These are phyloP conservation scores for Ennomos fuscantarius DNA, from an alignment of 2,888 invertebrate species.

Conservation along the genomic window DNA sequence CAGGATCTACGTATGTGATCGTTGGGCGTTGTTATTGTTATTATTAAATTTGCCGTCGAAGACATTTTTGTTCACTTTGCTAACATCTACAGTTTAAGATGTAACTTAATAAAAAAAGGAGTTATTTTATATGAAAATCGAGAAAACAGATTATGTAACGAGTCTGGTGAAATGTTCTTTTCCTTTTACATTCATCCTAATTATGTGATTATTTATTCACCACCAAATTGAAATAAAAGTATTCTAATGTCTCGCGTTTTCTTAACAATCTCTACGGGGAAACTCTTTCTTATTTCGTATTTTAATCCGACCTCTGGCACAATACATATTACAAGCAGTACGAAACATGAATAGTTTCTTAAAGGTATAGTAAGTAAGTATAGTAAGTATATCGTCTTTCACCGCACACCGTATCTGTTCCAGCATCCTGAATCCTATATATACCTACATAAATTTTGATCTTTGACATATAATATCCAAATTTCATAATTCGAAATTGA, in stretches of 20 bases:
- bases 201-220: conserved; percentile 34
- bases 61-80: conserved; percentile 4
- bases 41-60: no score
- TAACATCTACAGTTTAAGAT: not conserved
- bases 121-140: conserved; percentile 12
- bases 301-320: conserved; percentile 62
- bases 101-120: conserved; percentile 1
- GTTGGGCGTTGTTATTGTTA: no score
- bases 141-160: conserved; percentile 5
- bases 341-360: not conserved
- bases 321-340: conserved; percentile 21
- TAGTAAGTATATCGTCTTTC: no score
- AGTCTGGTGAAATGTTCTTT: conserved; percentile 15
- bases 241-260: conserved; percentile 44
- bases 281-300: conserved; percentile 58
- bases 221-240: conserved; percentile 35
- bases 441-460: no score
- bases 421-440: no score
- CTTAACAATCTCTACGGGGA: conserved; percentile 50
- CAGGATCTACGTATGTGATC: no score
- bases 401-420: no score
- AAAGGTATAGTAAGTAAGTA: not conserved
- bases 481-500: no score
- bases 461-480: no score
- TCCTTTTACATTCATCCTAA: conserved; percentile 23